Base-by-base conservation (phyloP, 2,113 vertebrate genomes). In the Cranoglanis bouderius region DNA sequence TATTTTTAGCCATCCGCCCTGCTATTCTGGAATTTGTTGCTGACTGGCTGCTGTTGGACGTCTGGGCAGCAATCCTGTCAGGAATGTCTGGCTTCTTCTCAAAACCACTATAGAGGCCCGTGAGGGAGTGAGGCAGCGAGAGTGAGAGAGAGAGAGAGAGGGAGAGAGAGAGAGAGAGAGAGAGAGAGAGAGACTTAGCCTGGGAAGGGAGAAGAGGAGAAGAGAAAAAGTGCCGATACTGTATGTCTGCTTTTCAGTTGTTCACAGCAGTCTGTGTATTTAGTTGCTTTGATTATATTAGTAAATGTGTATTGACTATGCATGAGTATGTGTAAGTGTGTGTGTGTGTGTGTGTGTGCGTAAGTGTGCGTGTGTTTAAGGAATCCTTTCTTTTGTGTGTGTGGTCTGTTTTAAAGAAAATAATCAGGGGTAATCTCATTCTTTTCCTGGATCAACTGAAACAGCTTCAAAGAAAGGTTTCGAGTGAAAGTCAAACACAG, bases 1-100 rank as follows among this genome's bases (percentile, higher is more conserved):
- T 96, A 96, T 96, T 96, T 96, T 96, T 96, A 96, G 95, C 93
- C 59, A 86, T 87, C 92, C 84, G 93, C 88, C 51, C 94, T 94
- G 94, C 95, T 96, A 96, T 96, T 96, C 96, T 96, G 95, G 95
- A 96, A 95, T 95, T 94, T 91, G 92, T 93, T 94, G 93, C 95
- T 96, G 95, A 94, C 95, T 95, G 93, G 94, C 94, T 95, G 93
- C 93, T 94, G 93, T 91, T 93, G 93, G 93, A 92, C 94, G 94
- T 94, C 94, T 94, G 94, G 94, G 94, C 94, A 91, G 93, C 92
- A 92, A 94, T 95, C 94, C 93, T 94, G 93, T 95, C 92, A 93
- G 94, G 95, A 95, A 96, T 95, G 95, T 96, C 94, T 96, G 96
- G 96, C 95, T 93, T 82, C 72, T 90, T 93, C 93, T 95, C 95